Percentiles rank a stretch among this genome's conserved stretches.
Conservation (phyloP, 2,888 invertebrate genomes). For the Phalera bucephala region DNA sequence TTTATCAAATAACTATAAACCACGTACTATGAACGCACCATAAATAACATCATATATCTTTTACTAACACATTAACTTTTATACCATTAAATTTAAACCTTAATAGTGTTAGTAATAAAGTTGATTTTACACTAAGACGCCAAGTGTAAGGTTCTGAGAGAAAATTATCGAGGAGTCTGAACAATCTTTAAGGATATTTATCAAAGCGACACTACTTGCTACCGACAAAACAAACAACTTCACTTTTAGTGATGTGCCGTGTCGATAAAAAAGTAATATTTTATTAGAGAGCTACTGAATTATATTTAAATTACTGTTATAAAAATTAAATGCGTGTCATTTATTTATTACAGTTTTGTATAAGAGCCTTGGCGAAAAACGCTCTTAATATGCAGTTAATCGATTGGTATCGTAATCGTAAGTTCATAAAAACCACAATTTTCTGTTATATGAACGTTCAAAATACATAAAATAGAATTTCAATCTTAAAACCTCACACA, state of each 20-base stretch:
- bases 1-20: constrained; percentile 82
- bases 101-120: constrained; percentile 29
- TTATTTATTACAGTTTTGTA: too few relatives aligned
- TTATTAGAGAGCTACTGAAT: constrained; percentile 25
- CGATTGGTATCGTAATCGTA: too few relatives aligned
- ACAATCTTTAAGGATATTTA: constrained; percentile 82
- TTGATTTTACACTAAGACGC: constrained; percentile 27
- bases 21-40: constrained; percentile 69
- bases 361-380: too few relatives aligned
- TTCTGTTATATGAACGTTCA: too few relatives aligned
- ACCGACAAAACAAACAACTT: constrained; percentile 79
- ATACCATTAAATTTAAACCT: constrained; percentile 30
- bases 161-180: constrained; percentile 75
- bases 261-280: constrained; percentile 41
- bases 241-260: constrained; percentile 61
- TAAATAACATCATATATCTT: constrained; percentile 68
- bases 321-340: too few relatives aligned
- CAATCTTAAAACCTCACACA: too few relatives aligned
- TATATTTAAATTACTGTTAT: too few relatives aligned
- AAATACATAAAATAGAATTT: too few relatives aligned
- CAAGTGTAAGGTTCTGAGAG: constrained; percentile 64
- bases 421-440: too few relatives aligned
- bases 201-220: constrained; percentile 80
- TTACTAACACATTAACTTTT: constrained; percentile 23
- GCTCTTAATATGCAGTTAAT: too few relatives aligned